phyloP scores from a whole-genome alignment of 2,797 vertebrate species.

The Trachops cirrhosus region DNA sequence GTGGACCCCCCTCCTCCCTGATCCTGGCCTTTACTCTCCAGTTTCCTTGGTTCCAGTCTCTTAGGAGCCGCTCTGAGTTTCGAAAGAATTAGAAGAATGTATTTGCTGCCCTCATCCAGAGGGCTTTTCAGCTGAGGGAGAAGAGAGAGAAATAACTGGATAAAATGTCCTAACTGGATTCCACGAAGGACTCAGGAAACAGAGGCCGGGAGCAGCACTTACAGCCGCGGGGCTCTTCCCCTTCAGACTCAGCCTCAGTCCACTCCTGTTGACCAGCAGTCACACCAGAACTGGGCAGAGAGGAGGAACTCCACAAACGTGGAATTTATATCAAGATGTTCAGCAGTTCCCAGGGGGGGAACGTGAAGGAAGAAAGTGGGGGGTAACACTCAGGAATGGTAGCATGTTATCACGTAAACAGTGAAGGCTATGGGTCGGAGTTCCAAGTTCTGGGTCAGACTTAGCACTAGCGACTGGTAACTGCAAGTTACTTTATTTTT shows the following conservation, averaged over 20 bases:
- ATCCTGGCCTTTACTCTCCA: not conserved
- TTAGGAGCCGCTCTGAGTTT: slow-evolving; percentile 33
- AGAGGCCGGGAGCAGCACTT: not conserved
- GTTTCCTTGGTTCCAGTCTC: slow-evolving; percentile 12
- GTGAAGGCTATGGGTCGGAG: not conserved
- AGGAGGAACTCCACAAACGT: not conserved
- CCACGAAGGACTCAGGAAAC: not conserved
- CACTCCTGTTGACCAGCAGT: not conserved
- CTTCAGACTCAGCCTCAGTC: not conserved
- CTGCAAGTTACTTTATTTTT: not conserved
- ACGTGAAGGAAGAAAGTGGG: not conserved
- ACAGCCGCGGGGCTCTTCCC: not conserved
- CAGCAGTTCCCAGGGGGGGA: not conserved
- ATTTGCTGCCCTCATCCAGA: slow-evolving; percentile 27
- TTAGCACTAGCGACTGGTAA: not conserved
- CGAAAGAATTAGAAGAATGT: slow-evolving; percentile 62
- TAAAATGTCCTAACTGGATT: not conserved
- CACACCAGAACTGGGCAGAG: not conserved
- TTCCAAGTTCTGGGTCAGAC: not conserved
- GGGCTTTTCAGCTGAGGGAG: slow-evolving; percentile 19
- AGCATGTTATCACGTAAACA: not conserved
- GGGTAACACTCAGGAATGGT: not conserved
- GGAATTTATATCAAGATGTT: not conserved
- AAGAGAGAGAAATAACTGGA: slow-evolving; percentile 21
- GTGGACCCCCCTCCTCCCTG: not conserved